Evolutionary conservation across 2,797 vertebrate species (phyloP).

Genomic region (Thripadectes ignobilis): DNA sequence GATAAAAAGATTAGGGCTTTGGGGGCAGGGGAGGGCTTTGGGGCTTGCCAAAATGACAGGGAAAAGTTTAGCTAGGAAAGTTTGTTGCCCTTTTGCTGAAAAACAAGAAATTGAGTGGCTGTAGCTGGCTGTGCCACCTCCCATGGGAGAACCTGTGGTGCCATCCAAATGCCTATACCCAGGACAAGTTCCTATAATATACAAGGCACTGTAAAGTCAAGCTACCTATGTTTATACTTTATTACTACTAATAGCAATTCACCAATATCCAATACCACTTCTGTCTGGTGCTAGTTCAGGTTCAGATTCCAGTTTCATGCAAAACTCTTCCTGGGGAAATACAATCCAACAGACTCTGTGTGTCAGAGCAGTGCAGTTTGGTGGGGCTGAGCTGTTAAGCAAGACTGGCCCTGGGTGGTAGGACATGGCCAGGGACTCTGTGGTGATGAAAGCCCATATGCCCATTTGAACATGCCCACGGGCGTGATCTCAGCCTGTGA

Average conservation of each 20-base stretch:
- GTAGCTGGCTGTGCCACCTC: not conserved
- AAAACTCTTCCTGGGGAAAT: not conserved
- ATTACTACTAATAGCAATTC: not conserved
- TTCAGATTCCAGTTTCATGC: not conserved
- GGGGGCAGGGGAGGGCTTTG: not conserved
- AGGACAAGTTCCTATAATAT: not conserved
- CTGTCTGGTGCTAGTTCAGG: not conserved
- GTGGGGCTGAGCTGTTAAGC: not conserved
- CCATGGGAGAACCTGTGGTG: not conserved
- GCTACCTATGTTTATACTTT: not conserved
- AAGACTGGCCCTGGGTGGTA: not conserved
- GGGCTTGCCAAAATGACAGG: not conserved
- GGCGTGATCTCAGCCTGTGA: not conserved
- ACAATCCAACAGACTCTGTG: rapidly evolving
- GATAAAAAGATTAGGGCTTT: conserved; percentile 2
- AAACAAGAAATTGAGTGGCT: not conserved
- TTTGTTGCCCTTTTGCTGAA: not conserved
- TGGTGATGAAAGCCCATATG: not conserved
- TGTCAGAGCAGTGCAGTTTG: rapidly evolving
- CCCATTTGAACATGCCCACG: not conserved
- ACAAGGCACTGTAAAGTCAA: not conserved
- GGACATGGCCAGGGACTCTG: not conserved
- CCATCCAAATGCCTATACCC: rapidly evolving
- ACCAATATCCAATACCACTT: not conserved
- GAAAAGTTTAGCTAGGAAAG: not conserved